phyloP scores from a whole-genome alignment of 2,113 vertebrate species.

The Numenius arquata region DNA sequence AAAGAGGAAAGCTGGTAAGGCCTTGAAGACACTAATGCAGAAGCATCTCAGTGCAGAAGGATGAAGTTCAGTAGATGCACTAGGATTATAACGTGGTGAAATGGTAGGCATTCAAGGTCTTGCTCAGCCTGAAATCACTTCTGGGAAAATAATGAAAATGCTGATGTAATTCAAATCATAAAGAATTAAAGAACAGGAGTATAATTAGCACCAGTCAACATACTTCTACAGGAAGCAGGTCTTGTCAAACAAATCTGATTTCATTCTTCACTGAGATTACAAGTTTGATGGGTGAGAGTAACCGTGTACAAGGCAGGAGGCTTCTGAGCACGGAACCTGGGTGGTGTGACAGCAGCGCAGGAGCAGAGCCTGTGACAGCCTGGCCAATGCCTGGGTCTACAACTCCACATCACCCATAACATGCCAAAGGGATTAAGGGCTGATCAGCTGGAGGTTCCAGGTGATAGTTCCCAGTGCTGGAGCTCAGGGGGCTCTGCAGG shows the following conservation, averaged over 20 bases:
- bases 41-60: neutral
- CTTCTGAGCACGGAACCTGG: neutral
- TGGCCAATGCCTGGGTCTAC: neutral
- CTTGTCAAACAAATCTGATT: slow-evolving; percentile 64
- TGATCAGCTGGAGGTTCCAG: neutral
- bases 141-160: slow-evolving; percentile 39
- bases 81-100: neutral
- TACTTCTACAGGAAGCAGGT: slow-evolving; percentile 31
- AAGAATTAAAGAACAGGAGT: slow-evolving; percentile 57
- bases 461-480: neutral
- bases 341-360: neutral
- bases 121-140: neutral
- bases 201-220: slow-evolving; percentile 62
- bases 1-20: neutral
- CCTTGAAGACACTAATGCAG: neutral
- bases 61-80: neutral
- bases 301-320: neutral
- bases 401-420: neutral
- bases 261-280: slow-evolving; percentile 60
- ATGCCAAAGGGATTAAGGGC: neutral
- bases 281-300: slow-evolving; percentile 13
- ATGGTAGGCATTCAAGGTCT: slow-evolving; percentile 10
- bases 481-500: neutral
- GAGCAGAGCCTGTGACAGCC: neutral
- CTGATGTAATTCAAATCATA: slow-evolving; percentile 49